Conservation (phyloP, 2,888 invertebrate genomes). For the Xestia xanthographa region DNA sequence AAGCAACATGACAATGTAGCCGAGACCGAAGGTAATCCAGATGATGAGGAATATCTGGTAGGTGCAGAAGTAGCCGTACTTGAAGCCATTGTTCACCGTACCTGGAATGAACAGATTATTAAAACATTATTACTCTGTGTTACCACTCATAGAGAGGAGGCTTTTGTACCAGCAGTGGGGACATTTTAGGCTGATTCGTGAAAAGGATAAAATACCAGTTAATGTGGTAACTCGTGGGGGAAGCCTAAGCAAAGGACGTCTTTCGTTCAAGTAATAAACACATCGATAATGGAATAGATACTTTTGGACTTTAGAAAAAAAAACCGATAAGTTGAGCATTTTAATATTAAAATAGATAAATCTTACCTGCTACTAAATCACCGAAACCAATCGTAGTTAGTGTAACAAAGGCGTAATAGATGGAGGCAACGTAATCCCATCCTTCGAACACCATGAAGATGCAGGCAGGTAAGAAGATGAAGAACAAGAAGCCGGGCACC, state of each 20-base stretch:
- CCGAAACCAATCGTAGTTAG: conserved; percentile 97
- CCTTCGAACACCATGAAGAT: conserved; percentile 96
- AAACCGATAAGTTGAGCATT: neutral
- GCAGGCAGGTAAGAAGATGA: conserved; percentile 96
- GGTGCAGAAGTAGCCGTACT: conserved; percentile 92
- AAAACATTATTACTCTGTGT: neutral
- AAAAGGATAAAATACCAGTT: neutral
- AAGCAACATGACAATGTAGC: conserved; percentile 97
- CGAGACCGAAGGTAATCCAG: conserved; percentile 98
- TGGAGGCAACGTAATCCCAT: conserved; percentile 95
- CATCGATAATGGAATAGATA: neutral
- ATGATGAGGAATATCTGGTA: conserved; percentile 95
- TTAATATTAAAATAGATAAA: too few relatives aligned
- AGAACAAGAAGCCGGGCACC: conserved; percentile 97
- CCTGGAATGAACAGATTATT: conserved; percentile 76
- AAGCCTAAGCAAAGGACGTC: neutral
- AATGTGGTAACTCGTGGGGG: neutral
- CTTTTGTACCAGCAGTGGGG: neutral
- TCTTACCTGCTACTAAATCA: conserved; percentile 96
- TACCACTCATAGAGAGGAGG: neutral
- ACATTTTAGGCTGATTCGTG: neutral
- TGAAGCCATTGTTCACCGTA: conserved; percentile 87
- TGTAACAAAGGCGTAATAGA: conserved; percentile 97
- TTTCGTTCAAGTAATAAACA: neutral
- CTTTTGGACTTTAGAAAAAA: neutral